Base-by-base conservation (phyloP, 2,797 vertebrate species). In the Leucoraja ocellata region DNA sequence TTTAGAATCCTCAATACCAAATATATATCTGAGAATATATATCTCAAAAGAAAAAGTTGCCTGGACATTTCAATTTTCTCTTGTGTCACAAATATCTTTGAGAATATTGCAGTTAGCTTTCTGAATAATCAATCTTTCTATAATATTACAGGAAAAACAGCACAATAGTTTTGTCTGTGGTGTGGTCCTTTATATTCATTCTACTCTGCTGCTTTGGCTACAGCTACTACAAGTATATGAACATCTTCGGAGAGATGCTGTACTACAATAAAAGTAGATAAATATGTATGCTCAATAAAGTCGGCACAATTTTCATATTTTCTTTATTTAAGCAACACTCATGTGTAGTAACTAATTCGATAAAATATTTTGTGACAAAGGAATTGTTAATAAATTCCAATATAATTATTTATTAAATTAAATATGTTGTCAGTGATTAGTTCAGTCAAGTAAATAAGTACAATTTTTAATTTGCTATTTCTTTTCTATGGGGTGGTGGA, bases 151-250 rank as follows among this genome's bases (percentile, higher is more conserved):
- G 90, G 46, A 11, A 92, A 13, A 71, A 92, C 23, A 8, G 4
- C 71, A 74, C 13, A 1, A 16, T 92, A 3, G 25, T 92, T 92
- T 13, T 76, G 13, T n/a, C 90, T 76, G 28, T 92, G 90, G 90
- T 92, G 36, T 92, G 39, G 23, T 28, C 68, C 39, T 92, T 94
- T 54, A 39, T 95, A 77, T 93, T 94, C 2, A 13, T 94, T 11
- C 94, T 96, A 93, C 73, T 94, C 63, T 93, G 65, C 21, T 0
- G 93, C 88, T 93, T 96, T 0, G 8, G 94, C 71, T 65, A 94
- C 88, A 96, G 95, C 94, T 96, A 95, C 90, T 95, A 95, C 93
- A 93, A 93, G 78, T 95, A 95, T 1, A 81, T 93, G 80, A 95
- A 81, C 25, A 94, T 94, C 93, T 96, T 95, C 28, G 94, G 78